phyloP scores from a whole-genome alignment of 2,797 vertebrate genomes.

The Sebastolobus alascanus region DNA sequence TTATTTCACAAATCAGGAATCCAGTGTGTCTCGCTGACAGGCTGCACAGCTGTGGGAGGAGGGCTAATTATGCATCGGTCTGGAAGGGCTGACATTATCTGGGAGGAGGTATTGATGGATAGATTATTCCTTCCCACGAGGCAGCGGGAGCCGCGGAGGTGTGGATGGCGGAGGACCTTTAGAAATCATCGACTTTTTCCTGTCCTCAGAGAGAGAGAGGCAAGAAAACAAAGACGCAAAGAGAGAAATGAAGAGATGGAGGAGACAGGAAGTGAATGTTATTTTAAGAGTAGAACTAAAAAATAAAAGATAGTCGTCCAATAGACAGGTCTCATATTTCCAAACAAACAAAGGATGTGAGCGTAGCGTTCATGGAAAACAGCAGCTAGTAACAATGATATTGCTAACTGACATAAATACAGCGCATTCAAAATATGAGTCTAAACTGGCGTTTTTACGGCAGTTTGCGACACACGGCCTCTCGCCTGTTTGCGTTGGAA shows the following conservation, averaged over 20 bases:
- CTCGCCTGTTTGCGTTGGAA: too few species aligned
- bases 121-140: conserved; percentile 29
- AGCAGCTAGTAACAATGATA: neutral
- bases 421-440: too few species aligned
- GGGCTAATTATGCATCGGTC: conserved; percentile 23
- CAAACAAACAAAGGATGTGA: neutral
- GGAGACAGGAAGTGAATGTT: neutral
- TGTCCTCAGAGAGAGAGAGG: neutral
- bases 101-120: conserved; percentile 43
- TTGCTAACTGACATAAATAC: too few species aligned
- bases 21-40: conserved; percentile 18
- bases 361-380: neutral
- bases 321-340: neutral
- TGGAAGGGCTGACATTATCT: conserved; percentile 51
- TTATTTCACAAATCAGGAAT: conserved; percentile 11
- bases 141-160: neutral
- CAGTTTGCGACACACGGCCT: too few species aligned
- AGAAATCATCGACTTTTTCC: conserved; percentile 4
- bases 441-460: too few species aligned
- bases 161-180: conserved; percentile 11
- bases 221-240: neutral
- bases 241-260: conserved; percentile 3
- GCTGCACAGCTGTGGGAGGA: neutral
- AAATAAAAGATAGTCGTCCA: too few species aligned
- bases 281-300: neutral